Evolutionary conservation across 1,140 invertebrate species (phyloP), one percentile per base, ranked within the genome.

Genomic region (Listronotus oregonensis): DNA sequence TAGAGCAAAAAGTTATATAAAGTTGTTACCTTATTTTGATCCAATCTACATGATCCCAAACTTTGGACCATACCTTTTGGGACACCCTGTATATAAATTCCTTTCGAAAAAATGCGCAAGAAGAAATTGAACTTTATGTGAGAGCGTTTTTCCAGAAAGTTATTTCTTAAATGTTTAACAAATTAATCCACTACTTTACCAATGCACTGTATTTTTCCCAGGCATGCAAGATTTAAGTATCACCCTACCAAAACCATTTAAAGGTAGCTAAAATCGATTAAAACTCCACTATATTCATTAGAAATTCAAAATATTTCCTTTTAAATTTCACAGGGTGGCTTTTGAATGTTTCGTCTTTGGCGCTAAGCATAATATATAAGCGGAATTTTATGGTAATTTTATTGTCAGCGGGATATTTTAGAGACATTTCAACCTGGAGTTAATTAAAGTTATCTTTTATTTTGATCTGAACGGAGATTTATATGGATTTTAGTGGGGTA

Each of bases 371-470:
- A 12, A 56, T 37, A 49, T 56, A 47, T 64, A 64, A 64, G 47
- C 17, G 61, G 61, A 56, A 64, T 64, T 64, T 64, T 64, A 64
- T 64, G 61, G 52, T 64, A 64, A 64, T 64, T 49, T 31, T 27
- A 12, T 14, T 52, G 55, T 43, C 61, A 64, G 61, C 61, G 61
- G 61, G 61, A 39, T 49, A 49, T 46, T 46, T 44, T 55, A 52
- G 61, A 46, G 61, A 64, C 61, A 64, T 55, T 64, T 46, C 40
- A 64, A 64, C 61, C 52, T 56, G 52, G 51, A 64, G 61, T 64
- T 64, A 64, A 64, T 64, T 64, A 64, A 64, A 49, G 8, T 64
- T 64, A 64, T 64, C 61, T 64, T 37, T 40, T 64, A 56, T 64
- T 64, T 64, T 54, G 61, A 64, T 64, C 61, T 64, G 2, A 44